These are phyloP conservation scores for Sphaerophoria taeniata DNA, from an alignment of 2,888 invertebrate genomes.

Conservation along the genomic window DNA sequence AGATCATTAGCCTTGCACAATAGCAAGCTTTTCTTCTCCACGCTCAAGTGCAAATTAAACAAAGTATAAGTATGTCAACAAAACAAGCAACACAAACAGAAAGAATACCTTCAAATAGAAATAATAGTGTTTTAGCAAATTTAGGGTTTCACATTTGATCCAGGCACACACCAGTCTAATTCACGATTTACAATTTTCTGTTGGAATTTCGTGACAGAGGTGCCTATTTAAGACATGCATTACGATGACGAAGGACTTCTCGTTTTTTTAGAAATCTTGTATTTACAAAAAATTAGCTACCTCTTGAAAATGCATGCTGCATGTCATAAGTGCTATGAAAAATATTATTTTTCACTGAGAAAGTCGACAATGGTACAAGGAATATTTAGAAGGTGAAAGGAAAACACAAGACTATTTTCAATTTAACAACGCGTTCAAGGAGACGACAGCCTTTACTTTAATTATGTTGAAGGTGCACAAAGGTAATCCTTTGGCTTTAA, in stretches of 20 bases:
- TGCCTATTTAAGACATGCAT: slow-evolving; percentile 74
- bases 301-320: slow-evolving; percentile 44
- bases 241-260: slow-evolving; percentile 5
- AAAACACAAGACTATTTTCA: slow-evolving; percentile 14
- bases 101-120: slow-evolving; percentile 1
- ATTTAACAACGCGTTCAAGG: slow-evolving; percentile 49
- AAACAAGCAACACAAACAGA: slow-evolving; percentile 12
- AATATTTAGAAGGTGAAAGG: background rate
- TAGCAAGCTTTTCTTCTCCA: slow-evolving; percentile 35
- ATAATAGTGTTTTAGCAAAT: slow-evolving; percentile 38
- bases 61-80: slow-evolving; percentile 41
- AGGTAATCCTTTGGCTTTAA: too few species aligned
- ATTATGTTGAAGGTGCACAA: too few species aligned
- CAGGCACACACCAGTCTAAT: slow-evolving; percentile 13
- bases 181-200: slow-evolving; percentile 50
- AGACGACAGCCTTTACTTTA: slow-evolving; percentile 37
- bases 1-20: slow-evolving; percentile 60
- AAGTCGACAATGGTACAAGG: slow-evolving; percentile 16
- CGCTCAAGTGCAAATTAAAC: slow-evolving; percentile 68
- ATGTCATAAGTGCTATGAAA: slow-evolving; percentile 56
- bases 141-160: slow-evolving; percentile 28
- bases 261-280: slow-evolving; percentile 45
- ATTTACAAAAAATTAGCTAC: slow-evolving; percentile 68
- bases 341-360: slow-evolving; percentile 40
- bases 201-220: slow-evolving; percentile 70